phyloP scores from a whole-genome alignment of 23 tunicate species.

The Diplosoma virens region DNA sequence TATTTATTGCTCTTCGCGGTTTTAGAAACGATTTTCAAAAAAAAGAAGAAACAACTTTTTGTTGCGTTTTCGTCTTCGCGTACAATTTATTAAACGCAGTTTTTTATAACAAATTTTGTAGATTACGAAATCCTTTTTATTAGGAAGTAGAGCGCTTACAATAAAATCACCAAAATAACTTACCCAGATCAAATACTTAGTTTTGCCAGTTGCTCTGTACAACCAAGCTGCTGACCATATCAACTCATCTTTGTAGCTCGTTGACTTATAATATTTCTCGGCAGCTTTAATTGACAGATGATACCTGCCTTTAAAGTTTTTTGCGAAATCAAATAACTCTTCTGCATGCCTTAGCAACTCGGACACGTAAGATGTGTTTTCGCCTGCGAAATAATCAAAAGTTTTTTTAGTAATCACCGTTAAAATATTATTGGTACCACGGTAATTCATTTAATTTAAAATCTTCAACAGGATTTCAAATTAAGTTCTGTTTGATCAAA shows the following conservation, averaged over 20 bases:
- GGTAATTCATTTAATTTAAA: too few relatives aligned
- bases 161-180: background rate
- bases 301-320: conserved; percentile 38
- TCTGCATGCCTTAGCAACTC: conserved; percentile 50
- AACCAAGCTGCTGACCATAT: conserved; percentile 85
- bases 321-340: conserved; percentile 54
- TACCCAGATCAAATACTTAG: conserved; percentile 8
- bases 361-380: conserved; percentile 25
- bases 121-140: background rate
- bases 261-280: conserved; percentile 57
- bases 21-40: too few relatives aligned
- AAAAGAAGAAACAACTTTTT: too few relatives aligned
- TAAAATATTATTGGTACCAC: too few relatives aligned
- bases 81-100: too few relatives aligned
- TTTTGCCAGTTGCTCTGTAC: conserved; percentile 88
- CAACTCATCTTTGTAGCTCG: conserved; percentile 63
- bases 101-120: too few relatives aligned
- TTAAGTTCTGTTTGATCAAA: too few relatives aligned
- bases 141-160: background rate
- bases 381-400: conserved; percentile 9
- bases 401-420: background rate
- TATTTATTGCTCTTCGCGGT: too few relatives aligned
- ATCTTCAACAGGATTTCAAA: too few relatives aligned
- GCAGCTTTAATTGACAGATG: conserved; percentile 68
- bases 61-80: too few relatives aligned